Evolutionary conservation across 2,113 vertebrate genomes (phyloP), one percentile per base, ranked within the genome.

Genomic region (Pheucticus melanocephalus): DNA sequence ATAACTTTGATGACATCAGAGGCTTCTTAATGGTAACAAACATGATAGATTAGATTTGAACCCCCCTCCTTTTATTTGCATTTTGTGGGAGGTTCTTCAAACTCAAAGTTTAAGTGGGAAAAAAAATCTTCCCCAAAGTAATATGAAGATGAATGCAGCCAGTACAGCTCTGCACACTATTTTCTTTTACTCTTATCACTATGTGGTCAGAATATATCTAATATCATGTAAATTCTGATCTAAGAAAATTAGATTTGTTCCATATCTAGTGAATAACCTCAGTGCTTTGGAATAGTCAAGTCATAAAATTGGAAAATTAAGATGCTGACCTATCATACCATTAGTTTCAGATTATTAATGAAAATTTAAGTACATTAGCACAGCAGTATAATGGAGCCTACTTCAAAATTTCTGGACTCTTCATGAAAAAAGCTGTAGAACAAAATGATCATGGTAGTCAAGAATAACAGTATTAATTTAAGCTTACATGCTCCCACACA

Each of bases 161-260:
- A n/a, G 31, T 81, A 70, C 4, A 39, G 19, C 83, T 87, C 75
- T 94, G 54, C 69, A 86, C n/a, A 22, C 18, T 35, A 15, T 61
- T 80, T 94, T 48, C 54, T 90, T 87, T 25, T 90, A 53, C 42
- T 72, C 61, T 81, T 73, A 81, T 77, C 76, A 59, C 19, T 71
- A 18, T 90, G 31, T 47, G 56, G 68, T 83, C 78, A 86, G 66
- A 90, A 92, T 92, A 53, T 82, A 76, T 94, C 91, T 91, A 93
- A 61, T 93, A 65, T 33, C 15, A 35, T 37, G 27, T 82, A 94
- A 89, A 83, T 86, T 88, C 64, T 78, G 60, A 73, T 86, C 30
- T 90, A 73, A 93, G 56, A 81, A 47, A 93, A 82, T 78, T 69
- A 84, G 51, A 81, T 93, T 77, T 11, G 1, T 95, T 88, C 51